These are phyloP conservation scores for Phaenicophaeus curvirostris DNA, from an alignment of 2,797 vertebrate genomes.

Conservation along the genomic window DNA sequence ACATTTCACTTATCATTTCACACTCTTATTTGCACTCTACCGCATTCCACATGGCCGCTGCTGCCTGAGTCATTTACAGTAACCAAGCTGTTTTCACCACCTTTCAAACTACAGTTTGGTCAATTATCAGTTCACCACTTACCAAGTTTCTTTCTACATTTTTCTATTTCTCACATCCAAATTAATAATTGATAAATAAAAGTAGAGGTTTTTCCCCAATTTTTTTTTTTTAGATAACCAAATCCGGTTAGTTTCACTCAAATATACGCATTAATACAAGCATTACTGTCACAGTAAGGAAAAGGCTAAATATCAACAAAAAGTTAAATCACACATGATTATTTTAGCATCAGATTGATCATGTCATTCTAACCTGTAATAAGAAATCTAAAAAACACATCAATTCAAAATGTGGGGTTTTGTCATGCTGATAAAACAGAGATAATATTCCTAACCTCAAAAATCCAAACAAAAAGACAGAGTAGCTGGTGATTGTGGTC, in stretches of 20 bases:
- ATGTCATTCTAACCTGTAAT: background rate
- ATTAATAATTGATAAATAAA: background rate
- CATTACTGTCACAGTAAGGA: background rate
- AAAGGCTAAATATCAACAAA: background rate
- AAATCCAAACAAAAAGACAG: background rate
- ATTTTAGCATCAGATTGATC: background rate
- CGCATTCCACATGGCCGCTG: accelerated
- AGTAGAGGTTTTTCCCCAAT: background rate
- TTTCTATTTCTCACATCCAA: background rate
- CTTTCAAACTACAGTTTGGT: background rate
- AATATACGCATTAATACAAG: background rate
- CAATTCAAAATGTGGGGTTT: background rate
- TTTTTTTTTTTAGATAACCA: background rate
- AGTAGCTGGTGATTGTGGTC: background rate
- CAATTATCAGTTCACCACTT: background rate
- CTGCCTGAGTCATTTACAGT: background rate
- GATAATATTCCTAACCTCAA: background rate
- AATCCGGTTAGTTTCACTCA: background rate
- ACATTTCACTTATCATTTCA: background rate
- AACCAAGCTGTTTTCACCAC: background rate
- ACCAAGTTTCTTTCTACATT: background rate
- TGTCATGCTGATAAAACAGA: background rate
- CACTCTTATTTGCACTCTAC: background rate
- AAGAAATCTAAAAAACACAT: background rate
- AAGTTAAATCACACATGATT: background rate